Percentiles rank a stretch among this genome's conserved stretches.
Conservation (phyloP, 2,888 invertebrate species). For the Gerosis bhagava region DNA sequence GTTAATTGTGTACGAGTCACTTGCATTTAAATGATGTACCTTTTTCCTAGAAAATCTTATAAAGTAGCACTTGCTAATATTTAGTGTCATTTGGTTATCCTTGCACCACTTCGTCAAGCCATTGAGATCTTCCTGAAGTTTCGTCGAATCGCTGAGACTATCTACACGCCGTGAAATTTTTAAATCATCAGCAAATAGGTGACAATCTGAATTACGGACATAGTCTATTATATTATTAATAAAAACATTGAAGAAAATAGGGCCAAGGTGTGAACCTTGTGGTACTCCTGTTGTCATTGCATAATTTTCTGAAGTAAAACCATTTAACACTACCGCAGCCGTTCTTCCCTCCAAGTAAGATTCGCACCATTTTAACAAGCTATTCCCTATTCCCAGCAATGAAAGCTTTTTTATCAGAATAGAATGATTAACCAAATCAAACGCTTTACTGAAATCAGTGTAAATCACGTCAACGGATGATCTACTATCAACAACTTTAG, state of each 20-base stretch:
- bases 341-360: slow-evolving; percentile 5
- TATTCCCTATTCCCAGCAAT: not conserved
- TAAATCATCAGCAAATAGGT: slow-evolving; percentile 11
- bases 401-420: slow-evolving; percentile 1
- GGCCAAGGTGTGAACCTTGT: slow-evolving; percentile 9
- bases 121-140: slow-evolving; percentile 4
- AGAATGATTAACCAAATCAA: slow-evolving; percentile 1
- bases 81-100: slow-evolving; percentile 1
- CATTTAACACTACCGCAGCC: not conserved
- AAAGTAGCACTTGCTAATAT: not conserved
- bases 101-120: slow-evolving; percentile 6
- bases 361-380: not conserved
- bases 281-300: slow-evolving; percentile 1
- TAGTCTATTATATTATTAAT: slow-evolving; percentile 3
- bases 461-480: slow-evolving; percentile 5
- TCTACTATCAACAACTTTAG: not conserved
- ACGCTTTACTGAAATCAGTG: slow-evolving; percentile 8
- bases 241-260: slow-evolving; percentile 9
- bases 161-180: slow-evolving; percentile 4
- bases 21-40: not conserved
- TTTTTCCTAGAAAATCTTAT: slow-evolving; percentile 6
- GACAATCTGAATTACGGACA: slow-evolving; percentile 1
- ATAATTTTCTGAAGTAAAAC: not conserved
- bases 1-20: not conserved
- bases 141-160: not conserved